A percentile compares a stretch with the other conserved stretches of the same genome.
These are phyloP conservation scores for Catostomus latipinnis DNA, from an alignment of 2,797 vertebrate genomes.

Conservation along the genomic window DNA sequence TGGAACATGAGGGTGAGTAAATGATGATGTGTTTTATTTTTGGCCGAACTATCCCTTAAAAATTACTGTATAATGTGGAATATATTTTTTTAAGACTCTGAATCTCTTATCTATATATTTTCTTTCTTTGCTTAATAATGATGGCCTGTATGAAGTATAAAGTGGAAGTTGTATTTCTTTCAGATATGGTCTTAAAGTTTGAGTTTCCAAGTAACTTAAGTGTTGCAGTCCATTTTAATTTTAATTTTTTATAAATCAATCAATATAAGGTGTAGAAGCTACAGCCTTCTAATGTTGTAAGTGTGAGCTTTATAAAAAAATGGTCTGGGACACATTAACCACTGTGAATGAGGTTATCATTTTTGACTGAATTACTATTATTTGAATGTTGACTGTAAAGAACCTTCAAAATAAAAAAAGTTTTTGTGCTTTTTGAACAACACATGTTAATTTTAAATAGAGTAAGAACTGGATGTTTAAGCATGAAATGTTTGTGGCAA, in stretches of 20 bases:
- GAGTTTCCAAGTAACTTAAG: background rate
- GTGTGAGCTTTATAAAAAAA: slow-evolving; percentile 20
- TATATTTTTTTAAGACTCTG: slow-evolving; percentile 20
- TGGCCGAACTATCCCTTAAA: no score
- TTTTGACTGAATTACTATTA: background rate
- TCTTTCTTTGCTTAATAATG: background rate
- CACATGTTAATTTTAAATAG: background rate
- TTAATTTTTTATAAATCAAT: background rate
- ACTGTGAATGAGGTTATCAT: background rate
- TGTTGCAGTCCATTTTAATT: background rate
- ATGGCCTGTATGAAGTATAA: slow-evolving; percentile 4
- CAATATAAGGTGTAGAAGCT: slow-evolving; percentile 16
- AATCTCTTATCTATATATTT: background rate
- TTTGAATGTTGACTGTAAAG: slow-evolving; percentile 3
- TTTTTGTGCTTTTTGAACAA: background rate
- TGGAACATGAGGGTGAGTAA: no score
- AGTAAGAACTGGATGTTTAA: background rate
- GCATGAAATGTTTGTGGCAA: background rate
- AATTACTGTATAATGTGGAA: slow-evolving; percentile 42
- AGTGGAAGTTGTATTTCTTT: background rate
- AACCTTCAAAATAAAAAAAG: slow-evolving; percentile 12
- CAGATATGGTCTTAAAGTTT: background rate
- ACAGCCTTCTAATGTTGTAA: slow-evolving; percentile 18
- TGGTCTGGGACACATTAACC: slow-evolving; percentile 22
- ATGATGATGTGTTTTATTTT: no score